Base-by-base conservation (phyloP, 2,888 invertebrate genomes). In the Tetragonisca angustula region DNA sequence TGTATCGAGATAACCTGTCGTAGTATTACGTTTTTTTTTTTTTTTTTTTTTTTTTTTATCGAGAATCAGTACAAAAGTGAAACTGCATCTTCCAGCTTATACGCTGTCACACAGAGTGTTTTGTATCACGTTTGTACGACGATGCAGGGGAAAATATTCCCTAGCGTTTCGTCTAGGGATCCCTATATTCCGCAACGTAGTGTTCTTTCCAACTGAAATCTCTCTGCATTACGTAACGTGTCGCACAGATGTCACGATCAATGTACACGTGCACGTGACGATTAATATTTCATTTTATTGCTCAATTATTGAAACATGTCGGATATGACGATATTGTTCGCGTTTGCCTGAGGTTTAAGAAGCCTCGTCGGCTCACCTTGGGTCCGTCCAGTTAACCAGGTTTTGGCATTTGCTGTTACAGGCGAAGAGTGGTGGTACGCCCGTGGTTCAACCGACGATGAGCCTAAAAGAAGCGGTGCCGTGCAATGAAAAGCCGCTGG, bases 401-500 rank as follows among this genome's bases (percentile, higher is more conserved):
- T 32, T 62, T 32, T 27, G 59, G 21, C 15, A 15, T 79, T 79
- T 62, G 52, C 69, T 62, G 27, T 3, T 76, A 21, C 43, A 90
- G 91, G 59, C 61, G 73, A 85, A 70, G 59, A 89, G 59, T 75
- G 27, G 59, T 75, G 27, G 67, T 24, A 65, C 77, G 83, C 70
- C 86, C 76, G 87, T 78, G 61, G 75, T 79, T 6, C 83, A 80
- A 21, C 82, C 92, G 17, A 83, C 90, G 73, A 86, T 92, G 90
- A 92, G 89, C 56, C 94, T 96, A 80, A 94, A 95, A 79, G 94
- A 95, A 79, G 92, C 96, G 68, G 94, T 97, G 72, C 95, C 95
- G 76, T 97, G 97, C 94, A 95, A 96, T 91, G 97, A 97, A 89
- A 96, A 95, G 88, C 95, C 96, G 54, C 96, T 95, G 89, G 93